Evolutionary conservation across 2,797 vertebrate genomes (phyloP), one percentile per base, ranked within the genome.

Genomic region (Tamandua tetradactyla): DNA sequence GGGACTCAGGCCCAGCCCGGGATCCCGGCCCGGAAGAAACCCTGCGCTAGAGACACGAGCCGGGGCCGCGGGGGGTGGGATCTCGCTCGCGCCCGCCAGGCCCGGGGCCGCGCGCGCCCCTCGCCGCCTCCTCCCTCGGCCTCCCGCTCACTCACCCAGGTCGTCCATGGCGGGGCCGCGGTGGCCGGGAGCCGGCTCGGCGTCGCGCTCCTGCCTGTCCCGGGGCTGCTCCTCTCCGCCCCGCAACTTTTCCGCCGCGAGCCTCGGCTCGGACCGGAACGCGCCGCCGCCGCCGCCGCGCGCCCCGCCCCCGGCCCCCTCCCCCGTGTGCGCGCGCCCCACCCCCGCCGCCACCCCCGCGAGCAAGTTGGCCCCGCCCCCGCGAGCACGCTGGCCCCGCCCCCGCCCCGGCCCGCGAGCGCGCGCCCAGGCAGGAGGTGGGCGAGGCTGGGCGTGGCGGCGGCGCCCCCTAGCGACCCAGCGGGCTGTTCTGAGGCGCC

Each of bases 241-340:
- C 84, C 75, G 95, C 96, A 96, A 97, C 97, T 97, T 97, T 97
- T 97, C 96, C 85, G 81, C 93, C 37, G 74, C 87, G 52, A 83
- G 94, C 83, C 95, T 75, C 69, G 22, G 90, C 76, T 95, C 74
- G 64, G 88, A 95, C 96, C 93, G 57, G 93, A 95, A 81, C 97
- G 94, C 84, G 81, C 94, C 40, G 52, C 95, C 75, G 35, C 69
- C 57, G 55, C 9, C 47, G 47, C 91, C 59, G 37, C 59, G 71
- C 74, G 82, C 89, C 18, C 91, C 64, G 86, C 92, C 89, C 44
- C 87, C 66, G 32, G 47, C 52, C 44, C 83, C 85, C 74, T 35
- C 64, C 40, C 27, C 44, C 72, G 87, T 49, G 75, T 49, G 66
- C 83, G 15, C 94, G 61, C 81, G 75, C 85, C 92, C 42, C 95